A percentile compares a stretch with the other conserved stretches of the same genome.
phyloP scores from a whole-genome alignment of 1,140 invertebrate species.

The Nephotettix cincticeps region DNA sequence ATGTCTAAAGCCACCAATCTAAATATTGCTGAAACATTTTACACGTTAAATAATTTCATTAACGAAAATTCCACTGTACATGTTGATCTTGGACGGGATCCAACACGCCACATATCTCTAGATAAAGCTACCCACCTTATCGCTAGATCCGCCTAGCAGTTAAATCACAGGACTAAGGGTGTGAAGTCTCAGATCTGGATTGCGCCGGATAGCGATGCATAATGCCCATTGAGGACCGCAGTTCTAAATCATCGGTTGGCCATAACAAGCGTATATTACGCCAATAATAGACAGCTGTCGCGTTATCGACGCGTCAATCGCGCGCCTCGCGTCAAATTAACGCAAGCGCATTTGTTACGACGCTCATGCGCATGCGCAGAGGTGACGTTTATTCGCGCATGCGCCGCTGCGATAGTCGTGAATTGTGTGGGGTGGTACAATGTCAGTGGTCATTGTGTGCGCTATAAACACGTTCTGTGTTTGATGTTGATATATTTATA shows the following conservation, averaged over 20 bases:
- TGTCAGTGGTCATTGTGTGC: too few relatives aligned
- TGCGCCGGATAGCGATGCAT: background rate
- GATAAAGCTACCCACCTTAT: too few relatives aligned
- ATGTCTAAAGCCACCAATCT: too few relatives aligned
- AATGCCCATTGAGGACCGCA: background rate
- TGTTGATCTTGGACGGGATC: too few relatives aligned
- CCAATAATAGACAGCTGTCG: conserved; percentile 20
- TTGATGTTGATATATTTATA: too few relatives aligned
- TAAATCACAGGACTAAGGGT: conserved; percentile 14
- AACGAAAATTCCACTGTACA: too few relatives aligned
- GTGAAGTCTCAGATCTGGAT: conserved; percentile 14
- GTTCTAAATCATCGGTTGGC: background rate
- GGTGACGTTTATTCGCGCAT: background rate
- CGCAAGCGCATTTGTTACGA: background rate
- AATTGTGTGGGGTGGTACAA: too few relatives aligned
- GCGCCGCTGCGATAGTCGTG: too few relatives aligned
- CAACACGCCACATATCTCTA: too few relatives aligned
- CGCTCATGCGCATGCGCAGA: background rate
- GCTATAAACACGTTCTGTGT: too few relatives aligned
- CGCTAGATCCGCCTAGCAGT: background rate
- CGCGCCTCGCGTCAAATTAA: conserved; percentile 4
- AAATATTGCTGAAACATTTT: too few relatives aligned
- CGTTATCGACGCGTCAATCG: conserved; percentile 1
- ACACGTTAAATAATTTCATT: too few relatives aligned
- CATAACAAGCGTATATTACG: conserved; percentile 16